Conservation (phyloP, 2,113 vertebrate species). For the Zapornia atra region DNA sequence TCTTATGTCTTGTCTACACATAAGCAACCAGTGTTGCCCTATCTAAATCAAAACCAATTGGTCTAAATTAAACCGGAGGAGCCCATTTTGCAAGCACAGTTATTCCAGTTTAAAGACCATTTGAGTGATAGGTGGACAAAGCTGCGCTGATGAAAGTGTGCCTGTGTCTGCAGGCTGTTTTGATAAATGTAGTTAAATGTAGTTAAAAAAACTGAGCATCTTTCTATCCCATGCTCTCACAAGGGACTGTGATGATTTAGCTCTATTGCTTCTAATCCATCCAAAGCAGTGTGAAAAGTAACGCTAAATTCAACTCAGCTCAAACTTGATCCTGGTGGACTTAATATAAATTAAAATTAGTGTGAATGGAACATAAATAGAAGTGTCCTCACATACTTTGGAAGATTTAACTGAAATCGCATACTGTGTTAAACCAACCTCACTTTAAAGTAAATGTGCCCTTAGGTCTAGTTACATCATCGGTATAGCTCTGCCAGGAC, state of each 20-base stretch:
- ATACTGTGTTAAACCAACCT: slow-evolving; percentile 6
- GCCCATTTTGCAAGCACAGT: not conserved
- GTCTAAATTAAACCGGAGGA: not conserved
- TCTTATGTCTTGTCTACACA: not conserved
- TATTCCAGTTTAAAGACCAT: not conserved
- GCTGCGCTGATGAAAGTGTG: not conserved
- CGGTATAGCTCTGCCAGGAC: not conserved
- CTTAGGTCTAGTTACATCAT: not conserved
- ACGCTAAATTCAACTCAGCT: not conserved
- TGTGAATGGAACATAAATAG: slow-evolving; percentile 27
- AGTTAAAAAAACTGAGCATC: not conserved
- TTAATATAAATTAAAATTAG: slow-evolving; percentile 29
- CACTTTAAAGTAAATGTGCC: slow-evolving; percentile 1
- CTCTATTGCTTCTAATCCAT: slow-evolving; percentile 13
- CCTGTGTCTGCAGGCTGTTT: not conserved
- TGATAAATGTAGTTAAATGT: not conserved
- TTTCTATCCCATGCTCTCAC: not conserved
- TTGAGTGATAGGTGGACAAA: not conserved
- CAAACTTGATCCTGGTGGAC: slow-evolving; percentile 14
- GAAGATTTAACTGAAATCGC: slow-evolving; percentile 13
- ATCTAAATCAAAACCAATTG: not conserved
- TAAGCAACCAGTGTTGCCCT: not conserved
- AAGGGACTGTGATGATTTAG: not conserved
- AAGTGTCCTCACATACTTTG: not conserved
- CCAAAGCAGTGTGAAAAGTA: not conserved